Evolutionary conservation across 2,888 invertebrate genomes (phyloP).

Genomic region (Aphrophora alni): DNA sequence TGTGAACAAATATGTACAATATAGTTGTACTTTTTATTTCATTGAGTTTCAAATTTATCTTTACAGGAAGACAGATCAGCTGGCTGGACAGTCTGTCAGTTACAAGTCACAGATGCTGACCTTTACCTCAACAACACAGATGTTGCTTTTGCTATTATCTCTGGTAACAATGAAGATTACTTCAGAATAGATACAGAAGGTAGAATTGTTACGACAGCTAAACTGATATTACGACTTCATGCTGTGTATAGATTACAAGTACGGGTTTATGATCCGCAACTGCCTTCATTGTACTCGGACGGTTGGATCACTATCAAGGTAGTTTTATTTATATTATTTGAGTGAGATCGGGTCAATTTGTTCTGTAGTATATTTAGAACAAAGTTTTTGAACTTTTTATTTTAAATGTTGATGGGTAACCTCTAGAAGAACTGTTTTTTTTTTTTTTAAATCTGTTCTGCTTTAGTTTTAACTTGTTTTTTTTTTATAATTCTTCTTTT

Average conservation of each 20-base stretch:
- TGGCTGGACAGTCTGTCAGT: constrained; percentile 27
- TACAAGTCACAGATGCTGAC: constrained; percentile 27
- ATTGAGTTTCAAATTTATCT: too few relatives aligned
- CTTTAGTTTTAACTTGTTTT: too few relatives aligned
- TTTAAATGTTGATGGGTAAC: too few relatives aligned
- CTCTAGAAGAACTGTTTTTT: too few relatives aligned
- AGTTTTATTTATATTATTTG: too few relatives aligned
- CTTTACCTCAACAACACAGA: not conserved
- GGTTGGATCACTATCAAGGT: constrained; percentile 27
- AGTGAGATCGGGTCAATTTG: too few relatives aligned
- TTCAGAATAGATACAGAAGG: constrained; percentile 25
- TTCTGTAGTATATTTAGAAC: too few relatives aligned
- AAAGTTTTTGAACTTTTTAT: too few relatives aligned
- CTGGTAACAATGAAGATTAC: constrained; percentile 11
- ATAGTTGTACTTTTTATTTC: too few relatives aligned
- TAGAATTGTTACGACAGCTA: constrained; percentile 20
- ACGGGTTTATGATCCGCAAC: not conserved
- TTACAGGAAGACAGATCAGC: constrained; percentile 18
- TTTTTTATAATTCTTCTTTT: too few relatives aligned
- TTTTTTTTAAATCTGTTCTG: too few relatives aligned
- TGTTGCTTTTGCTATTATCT: not conserved
- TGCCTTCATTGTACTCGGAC: constrained; percentile 2
- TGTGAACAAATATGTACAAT: too few relatives aligned
- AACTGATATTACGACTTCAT: not conserved
- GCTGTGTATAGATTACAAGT: not conserved